phyloP scores from a whole-genome alignment of 2,888 invertebrate species.

The Acanthoscelides obtectus region DNA sequence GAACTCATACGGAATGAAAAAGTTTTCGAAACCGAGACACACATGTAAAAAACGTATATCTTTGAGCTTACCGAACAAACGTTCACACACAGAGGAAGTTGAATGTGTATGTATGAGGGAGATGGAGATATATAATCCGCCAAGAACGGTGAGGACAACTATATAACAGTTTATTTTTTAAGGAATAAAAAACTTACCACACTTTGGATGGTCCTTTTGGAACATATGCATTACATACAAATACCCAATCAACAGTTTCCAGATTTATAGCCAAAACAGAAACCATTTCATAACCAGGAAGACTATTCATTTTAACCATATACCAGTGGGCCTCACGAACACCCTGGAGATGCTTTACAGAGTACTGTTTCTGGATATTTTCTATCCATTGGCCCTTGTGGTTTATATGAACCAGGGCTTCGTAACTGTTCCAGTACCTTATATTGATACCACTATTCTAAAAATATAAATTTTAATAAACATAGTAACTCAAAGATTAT shows the following conservation, averaged over 20 bases:
- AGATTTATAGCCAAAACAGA: conserved; percentile 66
- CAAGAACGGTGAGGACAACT: neutral
- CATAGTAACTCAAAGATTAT: conserved; percentile 4
- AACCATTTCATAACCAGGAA: conserved; percentile 55
- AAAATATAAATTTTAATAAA: conserved; percentile 12
- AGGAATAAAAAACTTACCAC: conserved; percentile 51
- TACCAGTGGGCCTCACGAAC: conserved; percentile 43
- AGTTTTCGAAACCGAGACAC: too few species aligned
- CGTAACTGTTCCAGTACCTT: conserved; percentile 35
- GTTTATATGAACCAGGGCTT: conserved; percentile 40
- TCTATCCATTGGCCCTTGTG: conserved; percentile 51
- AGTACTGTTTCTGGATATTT: conserved; percentile 45
- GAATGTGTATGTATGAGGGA: too few species aligned
- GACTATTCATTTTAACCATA: conserved; percentile 58
- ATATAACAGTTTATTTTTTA: neutral
- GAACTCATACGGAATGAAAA: too few species aligned
- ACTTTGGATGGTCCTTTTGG: conserved; percentile 53
- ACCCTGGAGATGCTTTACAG: conserved; percentile 40
- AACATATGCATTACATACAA: conserved; percentile 63
- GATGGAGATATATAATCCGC: too few species aligned
- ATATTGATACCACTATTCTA: conserved; percentile 39
- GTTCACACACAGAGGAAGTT: too few species aligned
- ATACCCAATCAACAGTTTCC: conserved; percentile 70
- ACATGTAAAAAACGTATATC: too few species aligned
- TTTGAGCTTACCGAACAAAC: too few species aligned